Percentiles rank a stretch among this genome's conserved stretches.
Evolutionary conservation across 2,113 vertebrate species (phyloP).

Genomic region (Nettapus auritus): DNA sequence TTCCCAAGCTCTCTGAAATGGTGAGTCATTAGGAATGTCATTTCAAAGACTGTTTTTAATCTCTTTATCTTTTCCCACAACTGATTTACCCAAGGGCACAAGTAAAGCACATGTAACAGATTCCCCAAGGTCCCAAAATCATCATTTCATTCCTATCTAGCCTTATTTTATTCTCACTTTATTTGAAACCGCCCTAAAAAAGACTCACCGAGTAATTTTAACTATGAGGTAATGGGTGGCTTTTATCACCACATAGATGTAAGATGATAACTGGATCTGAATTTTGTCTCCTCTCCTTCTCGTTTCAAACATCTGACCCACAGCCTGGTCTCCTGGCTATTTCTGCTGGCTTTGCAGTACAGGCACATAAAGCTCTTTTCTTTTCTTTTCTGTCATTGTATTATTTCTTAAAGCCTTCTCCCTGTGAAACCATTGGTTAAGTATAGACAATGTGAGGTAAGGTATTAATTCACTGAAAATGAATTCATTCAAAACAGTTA

Average conservation of each 20-base stretch:
- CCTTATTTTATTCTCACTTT: constrained; percentile 24
- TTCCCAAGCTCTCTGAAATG: constrained; percentile 50
- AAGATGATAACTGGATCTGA: background rate
- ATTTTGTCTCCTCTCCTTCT: background rate
- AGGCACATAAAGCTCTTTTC: background rate
- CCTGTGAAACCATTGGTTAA: background rate
- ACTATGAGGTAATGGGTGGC: background rate
- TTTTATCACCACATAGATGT: background rate
- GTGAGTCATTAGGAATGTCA: constrained; percentile 56
- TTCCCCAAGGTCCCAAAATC: background rate
- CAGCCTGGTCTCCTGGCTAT: background rate
- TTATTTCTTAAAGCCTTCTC: background rate
- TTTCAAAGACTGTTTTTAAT: constrained; percentile 59
- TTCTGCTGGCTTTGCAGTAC: background rate
- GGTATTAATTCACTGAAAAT: background rate
- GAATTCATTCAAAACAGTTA: background rate
- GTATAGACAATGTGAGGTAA: background rate
- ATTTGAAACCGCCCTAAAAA: constrained; percentile 42
- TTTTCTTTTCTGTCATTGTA: background rate
- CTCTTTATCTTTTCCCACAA: constrained; percentile 66
- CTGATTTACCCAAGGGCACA: constrained; percentile 48
- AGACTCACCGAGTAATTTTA: background rate
- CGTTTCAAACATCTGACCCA: background rate
- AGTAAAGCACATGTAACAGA: background rate
- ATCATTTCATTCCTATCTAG: background rate